Evolutionary conservation across 2,888 invertebrate genomes (phyloP), one percentile per base, ranked within the genome.

Genomic region (Eumerus sabulonum): DNA sequence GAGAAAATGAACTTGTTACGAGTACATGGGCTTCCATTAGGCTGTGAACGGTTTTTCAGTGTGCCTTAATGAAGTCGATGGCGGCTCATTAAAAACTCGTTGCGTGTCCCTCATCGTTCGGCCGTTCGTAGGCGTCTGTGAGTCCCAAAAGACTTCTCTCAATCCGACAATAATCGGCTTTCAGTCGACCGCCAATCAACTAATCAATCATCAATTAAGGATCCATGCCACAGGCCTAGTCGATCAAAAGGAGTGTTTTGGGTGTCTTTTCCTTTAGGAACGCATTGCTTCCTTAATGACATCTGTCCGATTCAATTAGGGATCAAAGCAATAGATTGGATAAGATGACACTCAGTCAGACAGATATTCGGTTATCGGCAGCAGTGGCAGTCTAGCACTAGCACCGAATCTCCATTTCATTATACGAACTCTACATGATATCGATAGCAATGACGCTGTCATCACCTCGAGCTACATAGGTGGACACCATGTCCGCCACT

Each of bases 281-380:
- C 35, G 13, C 48, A n/a, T 27, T 62, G 40, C 47, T 14, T n/a
- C 18, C 27, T 14, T 27, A 59, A 44, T 67, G 77, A 73, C 73
- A 64, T 79, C 79, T 74, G 74, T 79, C 79, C 54, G 68, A 74
- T 79, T 79, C 79, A 79, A 79, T 79, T 79, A 79, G 54, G 50
- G 57, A 53, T 60, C 74, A 48, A 68, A 63, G 48, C 44, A 59
- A 44, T 67, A 3, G n/a, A 72, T 62, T 66, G 67, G 74, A 79
- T 79, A 74, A 79, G 73, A 54, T 54, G 74, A 59, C 59, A 57
- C 19, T 44, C 54, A 56, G 50, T 36, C 19, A 27, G 27, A 27
- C 18, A 11, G 47, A 9, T 13, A 27, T 5, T 27, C 27, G 27
- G n/a, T 53, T 57, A 45, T 47, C 63, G 51, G 40, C 64, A 27